Conservation (phyloP, 37 sponge, comb jelly and placozoan species). For the Eunapius fragilis region DNA sequence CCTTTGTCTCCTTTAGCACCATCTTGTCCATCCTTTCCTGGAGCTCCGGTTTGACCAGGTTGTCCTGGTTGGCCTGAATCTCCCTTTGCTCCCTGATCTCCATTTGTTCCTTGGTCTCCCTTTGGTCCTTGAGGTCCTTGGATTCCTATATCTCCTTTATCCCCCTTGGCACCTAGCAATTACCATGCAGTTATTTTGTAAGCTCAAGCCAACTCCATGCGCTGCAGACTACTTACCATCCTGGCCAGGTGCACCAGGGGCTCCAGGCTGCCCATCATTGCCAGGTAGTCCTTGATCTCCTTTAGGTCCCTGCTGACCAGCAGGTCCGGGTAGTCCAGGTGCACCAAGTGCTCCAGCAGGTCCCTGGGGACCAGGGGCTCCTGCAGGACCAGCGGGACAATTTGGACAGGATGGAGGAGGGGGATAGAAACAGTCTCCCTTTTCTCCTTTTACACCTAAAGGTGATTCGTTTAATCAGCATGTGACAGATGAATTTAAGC, state of each 20-base stretch:
- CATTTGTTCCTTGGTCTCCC: slow-evolving; percentile 37
- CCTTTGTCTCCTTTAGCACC: neutral
- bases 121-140: slow-evolving; percentile 49
- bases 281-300: slow-evolving; percentile 48
- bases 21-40: neutral
- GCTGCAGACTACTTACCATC: neutral
- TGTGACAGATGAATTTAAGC: no score
- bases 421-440: slow-evolving; percentile 31
- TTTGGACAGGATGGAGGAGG: slow-evolving; percentile 37
- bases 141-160: slow-evolving; percentile 52
- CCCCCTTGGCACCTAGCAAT: neutral
- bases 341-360: neutral
- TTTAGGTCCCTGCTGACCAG: slow-evolving; percentile 45
- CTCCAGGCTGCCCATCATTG: slow-evolving; percentile 15
- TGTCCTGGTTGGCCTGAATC: slow-evolving; percentile 53
- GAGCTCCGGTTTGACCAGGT: slow-evolving; percentile 38
- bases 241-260: slow-evolving; percentile 37
- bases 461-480: neutral
- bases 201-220: neutral
- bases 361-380: slow-evolving; percentile 52
- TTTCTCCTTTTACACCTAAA: slow-evolving; percentile 29
- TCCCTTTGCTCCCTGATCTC: slow-evolving; percentile 41
- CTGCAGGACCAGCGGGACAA: slow-evolving; percentile 64
- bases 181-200: neutral
- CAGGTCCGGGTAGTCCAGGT: slow-evolving; percentile 1